Conservation (phyloP, 2,797 vertebrate species). For the Sphaeramia orbicularis region DNA sequence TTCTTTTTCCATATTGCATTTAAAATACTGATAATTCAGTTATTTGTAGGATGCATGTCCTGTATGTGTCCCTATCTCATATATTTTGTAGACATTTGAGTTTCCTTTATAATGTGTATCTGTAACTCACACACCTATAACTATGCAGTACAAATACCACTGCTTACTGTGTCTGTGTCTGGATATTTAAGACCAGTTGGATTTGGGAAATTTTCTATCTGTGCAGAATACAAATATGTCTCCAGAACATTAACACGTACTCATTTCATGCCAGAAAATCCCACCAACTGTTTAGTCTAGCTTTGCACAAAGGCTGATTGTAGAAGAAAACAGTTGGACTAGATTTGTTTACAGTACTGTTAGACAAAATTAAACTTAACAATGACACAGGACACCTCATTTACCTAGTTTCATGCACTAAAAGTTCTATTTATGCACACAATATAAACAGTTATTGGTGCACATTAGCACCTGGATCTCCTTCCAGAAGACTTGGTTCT, state of each 20-base stretch:
- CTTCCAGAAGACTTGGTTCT: constrained; percentile 88
- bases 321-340: neutral
- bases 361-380: no score
- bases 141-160: neutral
- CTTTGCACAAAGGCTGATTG: constrained; percentile 3
- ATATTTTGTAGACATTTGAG: no score
- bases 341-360: neutral
- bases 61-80: no score
- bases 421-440: neutral
- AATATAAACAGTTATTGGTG: neutral
- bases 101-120: no score
- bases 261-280: neutral
- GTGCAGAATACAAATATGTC: constrained; percentile 4
- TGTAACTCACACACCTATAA: no score
- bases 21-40: no score
- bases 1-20: no score
- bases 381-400: no score
- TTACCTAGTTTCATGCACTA: neutral
- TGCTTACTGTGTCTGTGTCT: neutral
- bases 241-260: neutral
- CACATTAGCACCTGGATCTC: constrained; percentile 85
- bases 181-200: neutral
- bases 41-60: no score
- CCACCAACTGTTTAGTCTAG: neutral
- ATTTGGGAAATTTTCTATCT: constrained; percentile 6